Percentiles rank a stretch among this genome's conserved stretches.
These are phyloP conservation scores for Drosophila kepulauana DNA, from an alignment of 1,140 invertebrate genomes.

Conservation along the genomic window DNA sequence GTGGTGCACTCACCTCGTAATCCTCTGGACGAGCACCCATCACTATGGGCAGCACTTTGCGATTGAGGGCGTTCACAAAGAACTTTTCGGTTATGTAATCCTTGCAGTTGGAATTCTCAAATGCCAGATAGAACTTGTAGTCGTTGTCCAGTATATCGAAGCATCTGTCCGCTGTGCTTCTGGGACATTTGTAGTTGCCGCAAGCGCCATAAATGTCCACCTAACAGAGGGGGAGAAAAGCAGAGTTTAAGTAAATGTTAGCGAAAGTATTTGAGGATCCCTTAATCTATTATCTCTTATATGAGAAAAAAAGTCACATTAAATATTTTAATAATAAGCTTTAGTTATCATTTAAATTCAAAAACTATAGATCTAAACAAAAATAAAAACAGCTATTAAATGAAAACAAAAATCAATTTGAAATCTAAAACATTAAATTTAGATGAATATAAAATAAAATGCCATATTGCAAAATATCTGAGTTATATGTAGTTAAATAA, in stretches of 20 bases:
- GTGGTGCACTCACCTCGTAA: conserved; percentile 94
- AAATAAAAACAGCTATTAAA: too few relatives aligned
- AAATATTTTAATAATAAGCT: too few relatives aligned
- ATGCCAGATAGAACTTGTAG: conserved; percentile 99
- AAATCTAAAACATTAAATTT: too few relatives aligned
- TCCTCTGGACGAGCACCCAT: conserved; percentile 97
- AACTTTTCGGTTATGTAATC: conserved; percentile 99
- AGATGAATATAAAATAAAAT: too few relatives aligned
- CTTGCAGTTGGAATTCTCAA: conserved; percentile 98
- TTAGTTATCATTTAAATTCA: too few relatives aligned
- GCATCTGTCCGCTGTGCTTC: conserved; percentile 92
- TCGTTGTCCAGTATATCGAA: conserved; percentile 96
- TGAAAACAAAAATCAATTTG: too few relatives aligned
- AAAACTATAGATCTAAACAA: too few relatives aligned
- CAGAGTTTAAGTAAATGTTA: not conserved
- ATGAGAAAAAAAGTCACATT: too few relatives aligned
- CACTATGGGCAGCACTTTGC: conserved; percentile 96
- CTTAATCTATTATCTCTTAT: too few relatives aligned
- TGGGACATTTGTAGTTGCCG: conserved; percentile 93
- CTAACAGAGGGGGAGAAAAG: conserved; percentile 5
- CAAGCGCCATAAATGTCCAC: conserved; percentile 98
- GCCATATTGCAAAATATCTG: too few relatives aligned
- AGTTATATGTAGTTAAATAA: too few relatives aligned
- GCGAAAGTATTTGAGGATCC: too few relatives aligned
- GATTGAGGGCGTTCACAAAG: conserved; percentile 96